Evolutionary conservation across 2,113 vertebrate species (phyloP).

Genomic region (Ptilorrhoa leucosticta): DNA sequence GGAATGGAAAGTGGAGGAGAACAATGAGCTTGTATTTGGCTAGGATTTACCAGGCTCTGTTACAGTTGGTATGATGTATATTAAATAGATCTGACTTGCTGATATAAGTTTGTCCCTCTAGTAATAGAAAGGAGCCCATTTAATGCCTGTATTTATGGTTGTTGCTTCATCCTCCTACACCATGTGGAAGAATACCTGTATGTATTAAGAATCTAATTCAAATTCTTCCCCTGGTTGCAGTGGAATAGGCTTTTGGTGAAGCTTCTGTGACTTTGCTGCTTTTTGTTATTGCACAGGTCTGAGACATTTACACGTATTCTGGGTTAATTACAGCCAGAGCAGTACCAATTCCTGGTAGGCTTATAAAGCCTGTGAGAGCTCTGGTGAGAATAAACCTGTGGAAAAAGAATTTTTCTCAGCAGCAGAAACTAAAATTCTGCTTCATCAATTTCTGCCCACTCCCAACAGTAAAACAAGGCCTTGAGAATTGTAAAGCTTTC

Average conservation of each 20-base stretch:
- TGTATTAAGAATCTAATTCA: not conserved
- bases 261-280: not conserved
- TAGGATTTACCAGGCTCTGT: slow-evolving; percentile 19
- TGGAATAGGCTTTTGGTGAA: not conserved
- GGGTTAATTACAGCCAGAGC: not conserved
- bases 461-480: not conserved
- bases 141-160: slow-evolving; percentile 31
- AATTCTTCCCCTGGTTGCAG: not conserved
- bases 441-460: not conserved
- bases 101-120: slow-evolving; percentile 3
- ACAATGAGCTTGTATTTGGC: slow-evolving; percentile 6
- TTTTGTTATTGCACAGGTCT: not conserved
- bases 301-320: not conserved
- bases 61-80: not conserved
- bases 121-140: slow-evolving; percentile 10
- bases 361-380: not conserved
- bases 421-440: not conserved
- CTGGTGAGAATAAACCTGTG: not conserved
- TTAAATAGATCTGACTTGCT: slow-evolving; percentile 2
- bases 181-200: not conserved
- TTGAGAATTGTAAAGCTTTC: not conserved
- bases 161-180: not conserved
- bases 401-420: not conserved
- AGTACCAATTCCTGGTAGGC: not conserved
- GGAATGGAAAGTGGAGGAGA: not conserved